These are phyloP conservation scores for Menidia beryllina DNA, from an alignment of 2,113 vertebrate species.

Conservation along the genomic window DNA sequence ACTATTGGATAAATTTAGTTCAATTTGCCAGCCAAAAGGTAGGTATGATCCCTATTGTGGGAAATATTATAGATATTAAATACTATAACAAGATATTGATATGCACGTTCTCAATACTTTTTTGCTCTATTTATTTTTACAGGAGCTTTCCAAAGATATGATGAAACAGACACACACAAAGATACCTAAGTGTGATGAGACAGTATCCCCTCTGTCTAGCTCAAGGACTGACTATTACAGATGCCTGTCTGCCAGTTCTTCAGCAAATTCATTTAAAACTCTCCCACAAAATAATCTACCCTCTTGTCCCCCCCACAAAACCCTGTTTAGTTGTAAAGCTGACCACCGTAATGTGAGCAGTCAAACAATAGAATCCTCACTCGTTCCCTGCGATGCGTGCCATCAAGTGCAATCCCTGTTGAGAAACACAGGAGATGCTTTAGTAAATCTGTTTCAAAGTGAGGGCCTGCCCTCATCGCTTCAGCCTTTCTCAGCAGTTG, in stretches of 20 bases:
- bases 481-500: slow-evolving; percentile 79
- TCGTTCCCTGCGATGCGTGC: slow-evolving; percentile 85
- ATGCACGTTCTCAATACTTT: not conserved
- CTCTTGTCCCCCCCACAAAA: not conserved
- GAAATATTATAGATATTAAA: not conserved
- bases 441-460: slow-evolving; percentile 84
- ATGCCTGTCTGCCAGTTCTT: slow-evolving; percentile 33
- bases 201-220: slow-evolving; percentile 17
- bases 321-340: not conserved
- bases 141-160: slow-evolving; percentile 41
- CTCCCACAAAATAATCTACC: slow-evolving; percentile 9
- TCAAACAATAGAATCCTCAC: slow-evolving; percentile 78
- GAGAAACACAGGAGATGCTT: slow-evolving; percentile 78
- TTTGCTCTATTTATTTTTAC: slow-evolving; percentile 1
- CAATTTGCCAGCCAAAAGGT: slow-evolving; percentile 75
- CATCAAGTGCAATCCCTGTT: slow-evolving; percentile 80
- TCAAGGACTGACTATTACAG: slow-evolving; percentile 9
- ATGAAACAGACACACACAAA: slow-evolving; percentile 32
- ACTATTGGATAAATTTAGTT: slow-evolving; percentile 88
- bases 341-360: slow-evolving; percentile 62
- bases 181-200: slow-evolving; percentile 16
- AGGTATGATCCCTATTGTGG: not conserved
- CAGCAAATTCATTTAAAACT: slow-evolving; percentile 39
- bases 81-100: not conserved
- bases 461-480: slow-evolving; percentile 91